Evolutionary conservation across 2,113 vertebrate genomes (phyloP).

Genomic region (Macroglossus sobrinus): DNA sequence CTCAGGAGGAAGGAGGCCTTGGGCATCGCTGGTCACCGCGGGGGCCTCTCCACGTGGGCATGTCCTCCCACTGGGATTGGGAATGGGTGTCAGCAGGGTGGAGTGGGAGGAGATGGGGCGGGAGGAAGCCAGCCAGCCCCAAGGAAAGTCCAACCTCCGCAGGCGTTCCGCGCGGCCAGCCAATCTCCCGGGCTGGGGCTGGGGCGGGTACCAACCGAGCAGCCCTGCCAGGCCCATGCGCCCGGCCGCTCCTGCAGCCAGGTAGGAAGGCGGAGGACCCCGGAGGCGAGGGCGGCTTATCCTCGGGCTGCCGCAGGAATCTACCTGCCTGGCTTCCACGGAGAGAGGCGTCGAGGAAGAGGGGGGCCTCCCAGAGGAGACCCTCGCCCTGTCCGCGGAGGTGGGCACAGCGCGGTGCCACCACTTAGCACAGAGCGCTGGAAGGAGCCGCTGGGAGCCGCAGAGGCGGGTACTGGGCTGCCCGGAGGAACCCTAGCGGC

Average conservation of each 20-base stretch:
- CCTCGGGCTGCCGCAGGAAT: neutral
- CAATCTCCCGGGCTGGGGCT: neutral
- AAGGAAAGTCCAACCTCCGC: slow-evolving; percentile 18
- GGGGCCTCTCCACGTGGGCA: neutral
- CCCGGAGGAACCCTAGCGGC: too few species aligned
- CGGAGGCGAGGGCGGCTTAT: neutral
- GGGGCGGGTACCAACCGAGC: neutral
- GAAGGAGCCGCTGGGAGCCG: neutral
- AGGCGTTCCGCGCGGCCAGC: neutral
- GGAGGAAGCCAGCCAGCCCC: neutral
- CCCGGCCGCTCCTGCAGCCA: neutral
- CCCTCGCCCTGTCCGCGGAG: neutral
- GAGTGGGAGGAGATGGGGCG: neutral
- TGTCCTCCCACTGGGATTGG: neutral
- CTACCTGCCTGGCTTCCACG: neutral
- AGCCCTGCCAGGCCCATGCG: neutral
- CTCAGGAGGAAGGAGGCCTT: neutral
- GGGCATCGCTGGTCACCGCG: neutral
- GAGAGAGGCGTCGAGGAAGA: neutral
- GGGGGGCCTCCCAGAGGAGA: neutral
- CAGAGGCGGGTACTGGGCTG: neutral
- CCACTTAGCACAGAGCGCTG: fast-evolving
- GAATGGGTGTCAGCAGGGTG: neutral
- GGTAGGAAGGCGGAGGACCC: neutral
- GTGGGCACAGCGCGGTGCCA: neutral